Base-by-base conservation (phyloP, 2,888 invertebrate genomes). In the Disparrhopalites patrizii region DNA sequence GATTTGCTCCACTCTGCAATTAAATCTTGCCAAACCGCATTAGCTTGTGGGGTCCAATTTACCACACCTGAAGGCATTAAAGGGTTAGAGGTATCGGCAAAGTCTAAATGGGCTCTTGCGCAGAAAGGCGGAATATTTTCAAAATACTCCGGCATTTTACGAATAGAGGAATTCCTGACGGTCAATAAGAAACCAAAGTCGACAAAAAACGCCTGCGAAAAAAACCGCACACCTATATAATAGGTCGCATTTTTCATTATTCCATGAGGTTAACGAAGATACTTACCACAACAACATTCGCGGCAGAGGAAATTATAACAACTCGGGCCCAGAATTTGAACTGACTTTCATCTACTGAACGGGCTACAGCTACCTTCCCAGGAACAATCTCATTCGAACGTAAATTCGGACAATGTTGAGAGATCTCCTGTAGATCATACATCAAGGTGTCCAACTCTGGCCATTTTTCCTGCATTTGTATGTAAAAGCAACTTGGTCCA, bases 31-130 rank as follows among this genome's bases (percentile, higher is more conserved):
- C 47, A 47, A 3, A 47, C 47, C 8, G 25, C 47, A 3, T 47
- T 25, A 3, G 47, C 20, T 23, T 47, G 47, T 20, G 3, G 10
- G 47, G 47, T 47, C 47, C 47, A 47, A 3, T 3, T 47, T 2
- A 47, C 47, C 25, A 47, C 47, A 47, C 47, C 47, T 23, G 47
- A 47, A 20, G 47, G 47, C 47, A 47, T 47, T 3, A 47, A 47
- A 2, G 47, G 47, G n/a, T 47, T 23, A 7, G 20, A 8, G 2
- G 5, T 13, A n/a, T 3, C n/a, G 3, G 43, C 5, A 15, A 58
- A 40, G 28, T 58, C 58, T 30, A 58, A 58, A 28, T 58, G 58
- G 43, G 58, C 58, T 43, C 58, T 27, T 8, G 27, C 27, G n/a
- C 58, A 58, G 28, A 27, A 58, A 13, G 28, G 38, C 27, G 58